phyloP scores from a whole-genome alignment of 2,113 vertebrate species.

The Pipa parva region DNA sequence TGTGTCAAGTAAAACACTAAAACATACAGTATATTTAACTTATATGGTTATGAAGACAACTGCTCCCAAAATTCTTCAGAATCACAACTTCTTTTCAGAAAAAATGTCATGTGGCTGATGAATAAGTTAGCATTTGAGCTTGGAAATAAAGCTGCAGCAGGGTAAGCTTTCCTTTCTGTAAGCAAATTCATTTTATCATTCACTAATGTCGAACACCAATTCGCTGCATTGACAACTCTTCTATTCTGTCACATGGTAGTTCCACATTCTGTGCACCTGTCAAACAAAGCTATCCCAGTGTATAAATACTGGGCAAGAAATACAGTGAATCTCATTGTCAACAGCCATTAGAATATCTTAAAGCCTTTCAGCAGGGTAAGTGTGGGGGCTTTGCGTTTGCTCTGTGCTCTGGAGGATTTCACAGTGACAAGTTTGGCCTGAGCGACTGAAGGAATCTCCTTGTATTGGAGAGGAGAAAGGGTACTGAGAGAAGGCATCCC shows the following conservation, averaged over 20 bases:
- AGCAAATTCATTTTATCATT: no score
- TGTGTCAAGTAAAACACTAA: not conserved
- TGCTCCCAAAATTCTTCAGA: constrained; percentile 1
- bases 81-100: no score
- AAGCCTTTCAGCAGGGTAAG: constrained; percentile 87
- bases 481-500: constrained; percentile 64
- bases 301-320: constrained; percentile 6
- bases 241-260: not conserved
- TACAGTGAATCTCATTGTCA: not conserved
- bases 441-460: constrained; percentile 81
- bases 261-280: not conserved
- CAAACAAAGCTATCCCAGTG: not conserved
- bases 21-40: not conserved
- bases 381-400: constrained; percentile 82
- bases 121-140: not conserved
- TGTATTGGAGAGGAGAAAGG: constrained; percentile 68
- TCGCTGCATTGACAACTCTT: not conserved
- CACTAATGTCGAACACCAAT: no score
- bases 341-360: constrained; percentile 79
- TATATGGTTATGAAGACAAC: not conserved
- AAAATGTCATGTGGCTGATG: no score
- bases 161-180: no score
- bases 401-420: constrained; percentile 85
- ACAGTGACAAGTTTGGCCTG: constrained; percentile 87
- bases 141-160: not conserved